Evolutionary conservation across 2,113 vertebrate genomes (phyloP).

Genomic region (Crotalus tigris): DNA sequence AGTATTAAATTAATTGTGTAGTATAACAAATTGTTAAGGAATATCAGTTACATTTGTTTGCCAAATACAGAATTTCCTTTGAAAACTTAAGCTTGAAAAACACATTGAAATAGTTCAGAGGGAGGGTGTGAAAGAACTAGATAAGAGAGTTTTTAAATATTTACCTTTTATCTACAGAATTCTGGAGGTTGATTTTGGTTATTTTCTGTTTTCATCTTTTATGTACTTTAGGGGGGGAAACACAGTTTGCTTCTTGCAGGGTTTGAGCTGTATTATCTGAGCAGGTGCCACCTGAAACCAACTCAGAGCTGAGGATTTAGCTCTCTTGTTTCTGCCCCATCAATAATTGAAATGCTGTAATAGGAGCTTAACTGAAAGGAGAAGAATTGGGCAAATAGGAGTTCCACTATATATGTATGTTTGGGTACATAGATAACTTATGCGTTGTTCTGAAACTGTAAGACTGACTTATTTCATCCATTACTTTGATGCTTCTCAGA

Average conservation of each 20-base stretch:
- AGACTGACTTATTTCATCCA: background rate
- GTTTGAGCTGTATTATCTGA: background rate
- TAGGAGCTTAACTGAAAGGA: background rate
- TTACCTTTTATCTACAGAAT: background rate
- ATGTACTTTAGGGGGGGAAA: background rate
- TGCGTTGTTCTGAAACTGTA: no score
- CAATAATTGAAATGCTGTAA: background rate
- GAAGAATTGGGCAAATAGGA: background rate
- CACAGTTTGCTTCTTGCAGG: background rate
- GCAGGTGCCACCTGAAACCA: background rate
- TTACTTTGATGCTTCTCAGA: background rate
- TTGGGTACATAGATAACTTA: background rate
- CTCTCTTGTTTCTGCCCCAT: background rate
- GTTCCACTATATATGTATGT: background rate
- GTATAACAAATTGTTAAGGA: background rate
- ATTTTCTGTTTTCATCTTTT: background rate
- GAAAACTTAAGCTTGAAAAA: background rate
- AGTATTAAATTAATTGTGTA: background rate
- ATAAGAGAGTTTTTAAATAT: background rate
- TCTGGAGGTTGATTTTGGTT: background rate
- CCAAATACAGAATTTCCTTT: background rate
- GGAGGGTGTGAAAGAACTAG: background rate
- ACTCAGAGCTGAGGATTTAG: background rate
- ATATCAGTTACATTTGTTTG: background rate
- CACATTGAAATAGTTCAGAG: background rate